phyloP scores from a whole-genome alignment of 2,888 invertebrate genomes.

The Morinoia aosen region DNA sequence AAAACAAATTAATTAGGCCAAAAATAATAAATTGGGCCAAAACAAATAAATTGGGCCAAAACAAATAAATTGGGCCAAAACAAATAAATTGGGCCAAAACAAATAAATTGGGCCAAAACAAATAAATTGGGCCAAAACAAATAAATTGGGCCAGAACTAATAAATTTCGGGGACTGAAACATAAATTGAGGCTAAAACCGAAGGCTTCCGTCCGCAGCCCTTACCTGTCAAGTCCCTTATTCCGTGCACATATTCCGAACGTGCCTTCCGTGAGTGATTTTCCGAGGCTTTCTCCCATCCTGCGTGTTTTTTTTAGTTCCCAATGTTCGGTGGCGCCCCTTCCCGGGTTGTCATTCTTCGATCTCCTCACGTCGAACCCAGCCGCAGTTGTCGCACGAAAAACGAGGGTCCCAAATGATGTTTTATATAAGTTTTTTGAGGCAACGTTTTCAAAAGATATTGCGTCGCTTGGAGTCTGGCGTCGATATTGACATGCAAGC shows the following conservation, averaged over 20 bases:
- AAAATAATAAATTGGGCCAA: no score
- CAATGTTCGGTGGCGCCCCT: not conserved
- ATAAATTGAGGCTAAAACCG: not conserved
- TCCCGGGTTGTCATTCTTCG: not conserved
- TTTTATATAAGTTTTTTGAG: not conserved
- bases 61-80: no score
- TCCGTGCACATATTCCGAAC: not conserved
- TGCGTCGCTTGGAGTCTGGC: not conserved
- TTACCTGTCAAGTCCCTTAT: not conserved
- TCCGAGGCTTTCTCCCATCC: not conserved
- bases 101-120: no score
- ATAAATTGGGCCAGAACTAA: no score
- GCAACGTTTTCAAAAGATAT: not conserved
- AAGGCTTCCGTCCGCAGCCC: not conserved
- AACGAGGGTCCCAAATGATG: not conserved
- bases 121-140: no score
- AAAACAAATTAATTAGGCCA: no score
- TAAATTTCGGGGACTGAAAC: no score
- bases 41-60: no score
- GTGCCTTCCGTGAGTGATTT: slow-evolving; percentile 14
- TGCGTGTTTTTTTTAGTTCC: not conserved
- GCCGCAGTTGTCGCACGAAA: not conserved
- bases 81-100: no score
- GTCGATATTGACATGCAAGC: not conserved
- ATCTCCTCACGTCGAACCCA: not conserved